phyloP scores from a whole-genome alignment of 2,113 vertebrate species.

The Misgurnus mizolepis region DNA sequence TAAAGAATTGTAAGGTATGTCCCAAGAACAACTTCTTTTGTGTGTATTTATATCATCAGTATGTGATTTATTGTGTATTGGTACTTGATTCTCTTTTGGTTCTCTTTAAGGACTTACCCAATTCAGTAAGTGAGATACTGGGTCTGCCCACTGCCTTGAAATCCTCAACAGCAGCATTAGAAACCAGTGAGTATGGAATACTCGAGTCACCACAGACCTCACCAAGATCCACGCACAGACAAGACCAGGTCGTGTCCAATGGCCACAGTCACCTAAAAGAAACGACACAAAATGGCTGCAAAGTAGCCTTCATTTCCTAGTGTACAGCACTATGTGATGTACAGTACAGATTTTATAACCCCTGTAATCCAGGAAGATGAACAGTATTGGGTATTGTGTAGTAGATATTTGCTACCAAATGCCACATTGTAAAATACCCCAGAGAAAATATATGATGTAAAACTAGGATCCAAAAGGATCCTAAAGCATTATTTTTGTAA shows the following conservation, averaged over 20 bases:
- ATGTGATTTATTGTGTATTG: not conserved
- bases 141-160: slow-evolving; percentile 72
- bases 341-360: slow-evolving; percentile 58
- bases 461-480: slow-evolving; percentile 61
- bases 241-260: slow-evolving; percentile 66
- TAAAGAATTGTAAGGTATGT: slow-evolving; percentile 89
- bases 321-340: slow-evolving; percentile 46
- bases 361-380: slow-evolving; percentile 64
- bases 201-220: slow-evolving; percentile 48
- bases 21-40: not conserved
- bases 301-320: slow-evolving; percentile 74
- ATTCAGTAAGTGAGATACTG: slow-evolving; percentile 82
- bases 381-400: slow-evolving; percentile 60
- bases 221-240: slow-evolving; percentile 56
- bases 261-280: slow-evolving; percentile 67
- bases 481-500: slow-evolving; percentile 95
- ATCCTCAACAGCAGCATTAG: slow-evolving; percentile 62
- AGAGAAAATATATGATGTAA: slow-evolving; percentile 58
- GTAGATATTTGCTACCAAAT: slow-evolving; percentile 70
- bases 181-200: slow-evolving; percentile 72
- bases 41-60: not conserved
- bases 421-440: slow-evolving; percentile 27
- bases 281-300: slow-evolving; percentile 66
- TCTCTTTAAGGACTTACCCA: slow-evolving; percentile 82
- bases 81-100: not conserved